Evolutionary conservation across 1,140 invertebrate species (phyloP).

Genomic region (Trachymyrmex septentrionalis): DNA sequence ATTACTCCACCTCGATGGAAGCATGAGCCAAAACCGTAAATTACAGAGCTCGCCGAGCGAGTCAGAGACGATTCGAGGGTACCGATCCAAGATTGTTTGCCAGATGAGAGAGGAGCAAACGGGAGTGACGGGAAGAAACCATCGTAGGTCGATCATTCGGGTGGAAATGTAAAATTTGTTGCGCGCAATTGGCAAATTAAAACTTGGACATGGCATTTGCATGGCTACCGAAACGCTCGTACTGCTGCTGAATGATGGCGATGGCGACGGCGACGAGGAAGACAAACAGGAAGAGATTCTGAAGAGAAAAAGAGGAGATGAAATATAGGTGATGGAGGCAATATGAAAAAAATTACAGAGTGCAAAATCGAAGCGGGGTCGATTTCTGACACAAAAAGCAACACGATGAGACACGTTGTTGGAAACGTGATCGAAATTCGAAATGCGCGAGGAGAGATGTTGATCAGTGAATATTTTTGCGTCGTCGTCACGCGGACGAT

Average conservation of each 20-base stretch:
- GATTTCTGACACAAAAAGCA: slow-evolving; percentile 32
- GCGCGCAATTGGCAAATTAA: slow-evolving; percentile 70
- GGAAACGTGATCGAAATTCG: slow-evolving; percentile 2
- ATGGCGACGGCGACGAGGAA: slow-evolving; percentile 1
- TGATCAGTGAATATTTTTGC: background rate
- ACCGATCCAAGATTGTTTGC: slow-evolving; percentile 35
- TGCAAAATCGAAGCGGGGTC: slow-evolving; percentile 1
- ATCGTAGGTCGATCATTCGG: slow-evolving; percentile 62
- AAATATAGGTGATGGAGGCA: background rate
- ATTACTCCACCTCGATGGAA: slow-evolving; percentile 76
- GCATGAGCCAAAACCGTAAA: slow-evolving; percentile 76
- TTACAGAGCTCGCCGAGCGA: slow-evolving; percentile 61
- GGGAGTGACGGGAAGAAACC: background rate
- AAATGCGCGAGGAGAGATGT: background rate
- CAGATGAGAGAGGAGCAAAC: slow-evolving; percentile 20
- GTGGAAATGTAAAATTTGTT: slow-evolving; percentile 69
- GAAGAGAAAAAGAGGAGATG: background rate
- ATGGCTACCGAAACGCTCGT: slow-evolving; percentile 57
- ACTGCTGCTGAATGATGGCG: background rate
- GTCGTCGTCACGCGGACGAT: background rate
- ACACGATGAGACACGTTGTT: background rate
- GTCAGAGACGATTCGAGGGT: slow-evolving; percentile 48
- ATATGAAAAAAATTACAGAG: slow-evolving; percentile 65
- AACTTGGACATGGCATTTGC: slow-evolving; percentile 69
- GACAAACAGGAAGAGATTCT: slow-evolving; percentile 15